A percentile compares a stretch with the other conserved stretches of the same genome.
phyloP scores from a whole-genome alignment of 2,888 invertebrate genomes.

The Synanthedon tipuliformis region DNA sequence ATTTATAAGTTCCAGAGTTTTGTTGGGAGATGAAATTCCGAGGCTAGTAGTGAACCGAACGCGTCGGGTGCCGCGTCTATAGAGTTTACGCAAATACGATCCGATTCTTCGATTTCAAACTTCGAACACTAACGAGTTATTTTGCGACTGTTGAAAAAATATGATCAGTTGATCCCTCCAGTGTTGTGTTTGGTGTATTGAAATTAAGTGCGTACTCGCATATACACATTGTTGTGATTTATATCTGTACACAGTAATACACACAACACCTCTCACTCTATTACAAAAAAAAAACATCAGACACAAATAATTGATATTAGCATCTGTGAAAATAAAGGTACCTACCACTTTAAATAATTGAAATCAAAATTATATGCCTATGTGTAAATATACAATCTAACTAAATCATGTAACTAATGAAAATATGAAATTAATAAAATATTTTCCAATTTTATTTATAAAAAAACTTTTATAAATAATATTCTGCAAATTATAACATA shows the following conservation, averaged over 20 bases:
- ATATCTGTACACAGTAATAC: slow-evolving; percentile 21
- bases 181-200: slow-evolving; percentile 32
- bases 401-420: no score
- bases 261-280: slow-evolving; percentile 7
- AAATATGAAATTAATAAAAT: no score
- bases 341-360: no score
- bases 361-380: no score
- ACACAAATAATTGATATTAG: no score
- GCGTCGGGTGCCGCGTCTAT: slow-evolving; percentile 36
- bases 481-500: no score
- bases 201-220: slow-evolving; percentile 33
- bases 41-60: slow-evolving; percentile 47
- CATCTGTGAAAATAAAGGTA: no score
- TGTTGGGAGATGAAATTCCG: slow-evolving; percentile 54
- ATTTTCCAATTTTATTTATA: no score
- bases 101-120: slow-evolving; percentile 6
- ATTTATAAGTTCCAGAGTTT: slow-evolving; percentile 71
- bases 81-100: slow-evolving; percentile 13
- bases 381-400: no score
- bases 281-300: not conserved
- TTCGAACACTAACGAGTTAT: slow-evolving; percentile 3
- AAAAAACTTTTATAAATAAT: no score
- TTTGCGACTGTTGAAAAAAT: slow-evolving; percentile 14
- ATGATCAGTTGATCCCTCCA: slow-evolving; percentile 28
- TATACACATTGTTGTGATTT: slow-evolving; percentile 12